Conservation (phyloP, 2,113 vertebrate genomes). For the Alligator mississippiensis region DNA sequence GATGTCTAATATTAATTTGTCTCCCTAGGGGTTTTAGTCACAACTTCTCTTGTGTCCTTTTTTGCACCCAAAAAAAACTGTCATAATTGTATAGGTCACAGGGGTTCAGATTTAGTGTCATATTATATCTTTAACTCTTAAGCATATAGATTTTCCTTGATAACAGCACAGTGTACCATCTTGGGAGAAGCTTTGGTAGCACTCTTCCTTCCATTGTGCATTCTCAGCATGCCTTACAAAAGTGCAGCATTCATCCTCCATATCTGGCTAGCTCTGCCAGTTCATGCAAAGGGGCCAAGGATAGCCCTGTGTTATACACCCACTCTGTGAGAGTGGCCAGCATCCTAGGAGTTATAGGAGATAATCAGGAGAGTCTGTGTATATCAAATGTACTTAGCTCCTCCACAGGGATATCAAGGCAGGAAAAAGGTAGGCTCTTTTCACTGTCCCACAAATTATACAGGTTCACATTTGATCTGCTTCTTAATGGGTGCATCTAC, state of each 20-base stretch:
- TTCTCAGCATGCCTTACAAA: background rate
- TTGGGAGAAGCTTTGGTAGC: background rate
- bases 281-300: accelerated
- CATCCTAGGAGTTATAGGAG: background rate
- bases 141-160: background rate
- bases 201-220: background rate
- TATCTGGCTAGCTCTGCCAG: background rate
- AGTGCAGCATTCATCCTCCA: background rate
- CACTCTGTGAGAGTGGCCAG: background rate
- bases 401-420: background rate
- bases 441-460: background rate
- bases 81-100: background rate
- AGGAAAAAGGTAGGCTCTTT: background rate
- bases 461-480: background rate
- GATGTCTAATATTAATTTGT: background rate
- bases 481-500: background rate
- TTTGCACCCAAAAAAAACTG: background rate
- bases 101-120: background rate
- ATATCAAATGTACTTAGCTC: accelerated
- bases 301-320: background rate
- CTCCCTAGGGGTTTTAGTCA: background rate
- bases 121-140: background rate
- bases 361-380: background rate
- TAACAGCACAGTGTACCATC: background rate
- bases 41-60: background rate